phyloP scores from a whole-genome alignment of 2,113 vertebrate genomes.

The Elephas maximus region DNA sequence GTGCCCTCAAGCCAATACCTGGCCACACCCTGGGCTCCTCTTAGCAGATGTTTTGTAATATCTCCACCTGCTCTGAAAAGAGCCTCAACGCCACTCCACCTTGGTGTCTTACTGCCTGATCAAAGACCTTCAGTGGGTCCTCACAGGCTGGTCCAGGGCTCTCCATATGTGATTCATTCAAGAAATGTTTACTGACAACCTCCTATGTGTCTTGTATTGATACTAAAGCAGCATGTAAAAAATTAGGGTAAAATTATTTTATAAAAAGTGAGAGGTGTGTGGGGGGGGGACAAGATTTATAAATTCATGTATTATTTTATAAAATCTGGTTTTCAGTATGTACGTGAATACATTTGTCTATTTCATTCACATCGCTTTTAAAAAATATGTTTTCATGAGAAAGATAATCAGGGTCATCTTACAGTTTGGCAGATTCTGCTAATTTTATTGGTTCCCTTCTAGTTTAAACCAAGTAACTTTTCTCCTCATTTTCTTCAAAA shows the following conservation, averaged over 20 bases:
- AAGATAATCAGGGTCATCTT: conserved; percentile 10
- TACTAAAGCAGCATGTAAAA: conserved; percentile 1
- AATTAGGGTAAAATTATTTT: not conserved
- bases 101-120: not conserved
- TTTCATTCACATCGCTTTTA: not conserved
- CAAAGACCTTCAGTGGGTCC: not conserved
- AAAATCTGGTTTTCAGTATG: not conserved
- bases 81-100: not conserved
- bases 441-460: conserved; percentile 29
- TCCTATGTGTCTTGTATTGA: not conserved
- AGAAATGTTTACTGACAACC: not conserved
- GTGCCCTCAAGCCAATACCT: not conserved
- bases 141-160: not conserved
- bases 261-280: not conserved
- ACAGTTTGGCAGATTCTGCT: conserved; percentile 13
- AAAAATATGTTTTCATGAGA: conserved; percentile 10
- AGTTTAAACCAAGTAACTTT: not conserved
- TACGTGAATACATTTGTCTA: not conserved
- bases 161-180: not conserved
- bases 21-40: not conserved
- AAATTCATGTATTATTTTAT: not conserved
- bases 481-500: conserved; percentile 16
- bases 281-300: not conserved
- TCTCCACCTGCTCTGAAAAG: not conserved
- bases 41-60: not conserved